Percentiles rank a stretch among this genome's conserved stretches.
phyloP scores from a whole-genome alignment of 2,888 invertebrate species.

The Tortrix viridana region DNA sequence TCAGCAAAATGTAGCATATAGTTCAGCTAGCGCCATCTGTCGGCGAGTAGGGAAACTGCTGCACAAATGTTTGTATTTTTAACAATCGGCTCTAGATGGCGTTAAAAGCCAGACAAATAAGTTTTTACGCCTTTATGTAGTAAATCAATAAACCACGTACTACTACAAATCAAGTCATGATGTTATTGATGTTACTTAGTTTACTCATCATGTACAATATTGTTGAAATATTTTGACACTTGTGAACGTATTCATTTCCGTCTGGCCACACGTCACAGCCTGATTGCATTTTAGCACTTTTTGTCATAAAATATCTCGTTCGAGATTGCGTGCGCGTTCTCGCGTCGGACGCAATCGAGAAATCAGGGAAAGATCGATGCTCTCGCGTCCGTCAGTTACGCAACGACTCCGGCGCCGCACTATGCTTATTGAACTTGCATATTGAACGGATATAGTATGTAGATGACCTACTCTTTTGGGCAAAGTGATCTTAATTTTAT shows the following conservation, averaged over 20 bases:
- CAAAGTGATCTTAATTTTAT: neutral
- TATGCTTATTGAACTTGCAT: conserved; percentile 30
- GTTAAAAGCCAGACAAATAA: neutral
- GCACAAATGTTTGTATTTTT: neutral
- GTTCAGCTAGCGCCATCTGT: conserved; percentile 44
- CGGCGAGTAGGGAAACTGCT: conserved; percentile 18
- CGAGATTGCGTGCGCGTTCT: conserved; percentile 20
- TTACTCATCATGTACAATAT: no score
- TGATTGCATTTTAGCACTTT: conserved; percentile 20
- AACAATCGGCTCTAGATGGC: neutral
- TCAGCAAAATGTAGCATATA: neutral
- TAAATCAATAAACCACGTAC: no score
- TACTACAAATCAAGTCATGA: no score
- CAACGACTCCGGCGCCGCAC: conserved; percentile 38
- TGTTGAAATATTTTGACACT: neutral
- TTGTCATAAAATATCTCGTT: conserved; percentile 28
- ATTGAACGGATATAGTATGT: conserved; percentile 23
- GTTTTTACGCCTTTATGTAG: neutral
- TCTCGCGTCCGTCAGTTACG: conserved; percentile 52
- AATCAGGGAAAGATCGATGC: conserved; percentile 64
- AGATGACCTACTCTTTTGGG: conserved; percentile 20
- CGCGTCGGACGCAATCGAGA: conserved; percentile 55
- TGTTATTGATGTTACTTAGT: no score
- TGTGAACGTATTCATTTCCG: conserved; percentile 18
- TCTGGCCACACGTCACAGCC: conserved; percentile 39